A percentile compares a stretch with the other conserved stretches of the same genome.
phyloP scores from a whole-genome alignment of 2,888 invertebrate species.

The Dioctria rufipes region DNA sequence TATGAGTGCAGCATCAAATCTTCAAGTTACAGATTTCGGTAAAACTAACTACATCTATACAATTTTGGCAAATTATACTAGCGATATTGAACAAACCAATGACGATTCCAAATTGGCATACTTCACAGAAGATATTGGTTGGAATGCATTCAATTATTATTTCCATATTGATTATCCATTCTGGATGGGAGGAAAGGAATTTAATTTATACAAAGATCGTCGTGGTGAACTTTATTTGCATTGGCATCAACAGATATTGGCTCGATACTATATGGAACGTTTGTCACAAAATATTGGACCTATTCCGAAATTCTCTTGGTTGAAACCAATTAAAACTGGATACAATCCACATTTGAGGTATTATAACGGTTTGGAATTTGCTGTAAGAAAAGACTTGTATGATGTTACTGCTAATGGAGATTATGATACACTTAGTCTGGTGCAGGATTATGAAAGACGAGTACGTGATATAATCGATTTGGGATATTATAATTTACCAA shows the following conservation, averaged over 20 bases:
- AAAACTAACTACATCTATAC: constrained; percentile 72
- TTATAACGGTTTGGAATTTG: constrained; percentile 78
- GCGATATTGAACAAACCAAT: constrained; percentile 71
- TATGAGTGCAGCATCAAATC: constrained; percentile 77
- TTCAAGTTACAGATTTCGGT: constrained; percentile 72
- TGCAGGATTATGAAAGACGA: constrained; percentile 68
- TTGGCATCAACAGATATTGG: constrained; percentile 78
- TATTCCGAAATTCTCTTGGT: constrained; percentile 75
- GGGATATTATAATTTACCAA: constrained; percentile 69
- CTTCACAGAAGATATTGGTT: constrained; percentile 81
- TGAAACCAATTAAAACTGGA: constrained; percentile 74
- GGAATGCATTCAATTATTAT: constrained; percentile 79
- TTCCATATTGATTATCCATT: constrained; percentile 76
- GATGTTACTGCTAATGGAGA: constrained; percentile 71
- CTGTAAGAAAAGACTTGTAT: constrained; percentile 75
- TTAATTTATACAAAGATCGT: constrained; percentile 73
- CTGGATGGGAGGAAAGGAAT: constrained; percentile 76
- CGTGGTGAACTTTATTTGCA: constrained; percentile 79
- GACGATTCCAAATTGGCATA: constrained; percentile 77
- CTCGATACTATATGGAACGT: constrained; percentile 84
- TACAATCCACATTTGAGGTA: constrained; percentile 77
- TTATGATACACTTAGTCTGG: constrained; percentile 64
- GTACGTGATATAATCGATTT: constrained; percentile 72
- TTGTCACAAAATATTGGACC: constrained; percentile 80
- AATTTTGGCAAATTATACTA: constrained; percentile 75